Conservation (phyloP, 2,888 invertebrate genomes). For the Dilophus febrilis region DNA sequence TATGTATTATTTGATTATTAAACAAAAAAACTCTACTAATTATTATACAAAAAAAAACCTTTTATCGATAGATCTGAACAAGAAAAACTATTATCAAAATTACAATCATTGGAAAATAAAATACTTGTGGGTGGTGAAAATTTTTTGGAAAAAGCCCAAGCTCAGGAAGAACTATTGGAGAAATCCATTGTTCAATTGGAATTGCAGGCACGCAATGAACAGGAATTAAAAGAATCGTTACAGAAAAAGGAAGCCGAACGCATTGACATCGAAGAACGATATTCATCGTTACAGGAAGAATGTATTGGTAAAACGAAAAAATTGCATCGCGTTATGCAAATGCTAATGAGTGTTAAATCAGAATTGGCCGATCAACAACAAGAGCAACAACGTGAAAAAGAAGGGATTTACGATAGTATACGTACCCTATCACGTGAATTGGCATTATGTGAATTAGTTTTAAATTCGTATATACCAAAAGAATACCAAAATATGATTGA, state of each 20-base stretch:
- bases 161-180: conserved; percentile 76
- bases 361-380: conserved; percentile 75
- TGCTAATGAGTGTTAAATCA: conserved; percentile 71
- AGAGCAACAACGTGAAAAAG: conserved; percentile 95
- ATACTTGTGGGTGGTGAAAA: conserved; percentile 97
- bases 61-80: conserved; percentile 43
- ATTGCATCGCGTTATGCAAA: conserved; percentile 71
- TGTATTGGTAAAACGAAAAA: conserved; percentile 84
- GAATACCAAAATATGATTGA: conserved; percentile 87
- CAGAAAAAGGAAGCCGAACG: conserved; percentile 84
- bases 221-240: conserved; percentile 61
- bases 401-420: conserved; percentile 85
- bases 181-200: conserved; percentile 73
- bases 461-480: conserved; percentile 84
- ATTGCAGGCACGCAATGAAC: conserved; percentile 58
- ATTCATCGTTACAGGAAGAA: conserved; percentile 88
- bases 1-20: conserved; percentile 21
- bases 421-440: conserved; percentile 78
- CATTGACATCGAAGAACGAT: conserved; percentile 85
- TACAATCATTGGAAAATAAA: conserved; percentile 82
- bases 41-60: too few species aligned
- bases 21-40: neutral
- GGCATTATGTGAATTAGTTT: conserved; percentile 74
- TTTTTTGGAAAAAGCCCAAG: conserved; percentile 88
- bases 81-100: conserved; percentile 64